These are phyloP conservation scores for Discoglossus pictus DNA, from an alignment of 2,797 vertebrate genomes.

Conservation along the genomic window DNA sequence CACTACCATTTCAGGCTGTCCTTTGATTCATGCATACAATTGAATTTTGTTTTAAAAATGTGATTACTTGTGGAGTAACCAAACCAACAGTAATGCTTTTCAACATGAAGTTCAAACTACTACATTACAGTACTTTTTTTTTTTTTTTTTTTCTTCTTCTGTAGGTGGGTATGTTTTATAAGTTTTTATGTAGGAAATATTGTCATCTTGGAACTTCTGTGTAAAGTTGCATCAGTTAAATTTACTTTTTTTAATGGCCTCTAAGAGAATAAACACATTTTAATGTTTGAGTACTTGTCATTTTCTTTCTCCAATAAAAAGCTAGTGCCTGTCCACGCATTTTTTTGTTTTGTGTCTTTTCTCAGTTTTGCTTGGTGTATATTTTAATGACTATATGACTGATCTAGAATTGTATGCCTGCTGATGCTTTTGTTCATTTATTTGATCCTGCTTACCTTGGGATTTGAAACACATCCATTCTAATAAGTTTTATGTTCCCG, in stretches of 20 bases:
- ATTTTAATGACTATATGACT: too few relatives aligned
- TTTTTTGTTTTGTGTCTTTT: too few relatives aligned
- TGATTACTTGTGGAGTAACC: conserved; percentile 9
- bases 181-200: conserved; percentile 18
- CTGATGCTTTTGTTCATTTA: too few relatives aligned
- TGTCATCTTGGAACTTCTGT: conserved; percentile 31
- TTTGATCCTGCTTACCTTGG: too few relatives aligned
- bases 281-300: conserved; percentile 25
- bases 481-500: too few relatives aligned
- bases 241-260: conserved; percentile 38
- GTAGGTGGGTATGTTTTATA: conserved; percentile 52
- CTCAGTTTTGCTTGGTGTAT: too few relatives aligned
- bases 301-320: too few relatives aligned
- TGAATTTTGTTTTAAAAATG: conserved; percentile 18
- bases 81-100: conserved; percentile 11
- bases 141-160: conserved; percentile 17
- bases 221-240: conserved; percentile 29
- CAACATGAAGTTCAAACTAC: conserved; percentile 2
- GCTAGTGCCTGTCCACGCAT: too few relatives aligned
- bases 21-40: conserved; percentile 61
- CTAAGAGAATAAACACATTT: conserved; percentile 40
- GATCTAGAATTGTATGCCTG: too few relatives aligned
- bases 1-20: conserved; percentile 49
- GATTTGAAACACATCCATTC: too few relatives aligned
- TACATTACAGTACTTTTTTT: conserved; percentile 6